These are phyloP conservation scores for Camponotus pennsylvanicus DNA, from an alignment of 1,140 invertebrate species.

Conservation along the genomic window DNA sequence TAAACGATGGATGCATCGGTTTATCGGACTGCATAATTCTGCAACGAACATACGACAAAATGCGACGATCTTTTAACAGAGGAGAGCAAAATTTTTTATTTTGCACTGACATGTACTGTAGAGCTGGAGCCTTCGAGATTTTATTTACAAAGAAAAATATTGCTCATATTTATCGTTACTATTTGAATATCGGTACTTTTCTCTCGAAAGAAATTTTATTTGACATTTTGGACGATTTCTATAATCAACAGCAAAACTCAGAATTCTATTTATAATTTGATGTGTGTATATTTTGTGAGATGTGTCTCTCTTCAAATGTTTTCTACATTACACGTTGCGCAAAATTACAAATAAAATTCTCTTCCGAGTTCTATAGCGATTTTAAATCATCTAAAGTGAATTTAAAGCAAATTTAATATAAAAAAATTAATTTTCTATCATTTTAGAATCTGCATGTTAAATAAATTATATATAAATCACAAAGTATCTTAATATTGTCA, in stretches of 20 bases:
- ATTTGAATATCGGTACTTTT: neutral
- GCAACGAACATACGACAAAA: neutral
- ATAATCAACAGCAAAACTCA: neutral
- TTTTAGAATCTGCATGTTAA: neutral
- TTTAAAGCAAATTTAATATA: neutral
- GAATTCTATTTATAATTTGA: neutral
- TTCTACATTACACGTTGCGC: neutral
- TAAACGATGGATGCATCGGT: neutral
- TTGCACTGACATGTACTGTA: no score
- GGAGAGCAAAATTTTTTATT: neutral
- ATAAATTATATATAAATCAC: neutral
- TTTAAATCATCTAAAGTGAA: neutral
- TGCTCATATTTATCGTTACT: neutral
- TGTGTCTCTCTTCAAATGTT: neutral
- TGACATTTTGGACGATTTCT: no score
- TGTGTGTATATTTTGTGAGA: neutral
- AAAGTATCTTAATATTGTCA: no score
- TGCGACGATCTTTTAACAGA: neutral
- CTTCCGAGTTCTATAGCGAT: neutral
- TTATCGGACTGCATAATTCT: constrained; percentile 19
- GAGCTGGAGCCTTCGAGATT: neutral
- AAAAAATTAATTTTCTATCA: no score
- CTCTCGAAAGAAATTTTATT: neutral
- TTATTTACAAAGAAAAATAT: neutral
- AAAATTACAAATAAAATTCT: neutral